Evolutionary conservation across 2,888 invertebrate genomes (phyloP).

Genomic region (Folsomia candida): DNA sequence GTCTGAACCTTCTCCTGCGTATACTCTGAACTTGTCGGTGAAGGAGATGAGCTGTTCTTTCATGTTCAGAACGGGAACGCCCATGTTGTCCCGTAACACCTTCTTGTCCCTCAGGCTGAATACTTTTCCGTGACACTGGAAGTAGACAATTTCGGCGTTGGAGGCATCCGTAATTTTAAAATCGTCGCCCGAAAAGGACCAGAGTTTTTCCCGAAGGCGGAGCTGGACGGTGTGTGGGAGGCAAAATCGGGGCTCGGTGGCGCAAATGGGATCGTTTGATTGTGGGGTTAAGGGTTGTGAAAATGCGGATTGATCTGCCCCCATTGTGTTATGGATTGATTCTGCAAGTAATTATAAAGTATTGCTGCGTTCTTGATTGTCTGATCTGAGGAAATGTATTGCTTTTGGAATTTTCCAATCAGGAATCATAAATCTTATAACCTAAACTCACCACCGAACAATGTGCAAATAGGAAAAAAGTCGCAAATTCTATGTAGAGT

Average conservation of each 20-base stretch:
- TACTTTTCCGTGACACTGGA: constrained; percentile 36
- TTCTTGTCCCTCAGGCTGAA: constrained; percentile 43
- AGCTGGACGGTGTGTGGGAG: constrained; percentile 34
- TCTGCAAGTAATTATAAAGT: too few relatives aligned
- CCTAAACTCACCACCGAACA: too few relatives aligned
- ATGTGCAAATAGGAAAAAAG: too few relatives aligned
- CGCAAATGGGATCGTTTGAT: constrained; percentile 33
- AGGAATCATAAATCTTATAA: too few relatives aligned
- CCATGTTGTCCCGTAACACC: constrained; percentile 29
- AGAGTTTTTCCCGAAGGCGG: constrained; percentile 32
- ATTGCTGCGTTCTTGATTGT: too few relatives aligned
- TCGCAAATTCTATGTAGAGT: too few relatives aligned
- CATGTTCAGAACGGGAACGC: constrained; percentile 34
- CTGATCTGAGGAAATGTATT: too few relatives aligned
- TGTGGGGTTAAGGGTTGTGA: constrained; percentile 18
- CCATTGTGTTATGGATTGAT: too few relatives aligned
- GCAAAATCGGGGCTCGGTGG: constrained; percentile 37
- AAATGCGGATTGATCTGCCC: constrained; percentile 4
- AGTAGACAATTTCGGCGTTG: constrained; percentile 29
- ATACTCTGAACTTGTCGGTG: constrained; percentile 39
- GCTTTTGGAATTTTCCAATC: too few relatives aligned
- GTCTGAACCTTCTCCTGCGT: constrained; percentile 34
- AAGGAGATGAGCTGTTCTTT: constrained; percentile 35
- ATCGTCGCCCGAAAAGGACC: constrained; percentile 41
- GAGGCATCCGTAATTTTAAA: constrained; percentile 36